phyloP scores from a whole-genome alignment of 2,888 invertebrate genomes.

The Tinea trinotella region DNA sequence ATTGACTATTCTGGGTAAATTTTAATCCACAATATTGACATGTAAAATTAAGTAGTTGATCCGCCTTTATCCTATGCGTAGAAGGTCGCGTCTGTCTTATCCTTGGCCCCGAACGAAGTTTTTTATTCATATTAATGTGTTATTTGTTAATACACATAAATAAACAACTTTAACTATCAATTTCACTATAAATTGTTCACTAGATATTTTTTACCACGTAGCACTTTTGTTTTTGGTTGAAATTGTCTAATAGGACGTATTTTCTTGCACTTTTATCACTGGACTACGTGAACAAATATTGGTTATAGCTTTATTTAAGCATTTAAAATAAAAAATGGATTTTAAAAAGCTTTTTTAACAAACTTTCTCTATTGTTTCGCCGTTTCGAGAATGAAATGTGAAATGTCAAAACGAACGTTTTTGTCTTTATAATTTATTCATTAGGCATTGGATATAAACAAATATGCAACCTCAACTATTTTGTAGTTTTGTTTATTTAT shows the following conservation, averaged over 20 bases:
- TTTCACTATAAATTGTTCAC: no score
- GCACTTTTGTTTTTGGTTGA: no score
- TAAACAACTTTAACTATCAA: no score
- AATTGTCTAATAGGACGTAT: no score
- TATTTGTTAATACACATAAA: no score
- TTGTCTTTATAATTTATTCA: neutral
- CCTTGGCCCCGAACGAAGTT: slow-evolving; percentile 51
- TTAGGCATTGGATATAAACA: neutral
- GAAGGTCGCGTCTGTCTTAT: slow-evolving; percentile 46
- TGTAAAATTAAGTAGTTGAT: slow-evolving; percentile 40
- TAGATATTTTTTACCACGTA: neutral
- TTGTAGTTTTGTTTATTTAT: no score
- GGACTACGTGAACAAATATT: no score
- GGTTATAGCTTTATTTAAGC: neutral
- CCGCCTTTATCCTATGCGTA: slow-evolving; percentile 27
- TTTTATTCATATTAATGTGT: slow-evolving; percentile 47
- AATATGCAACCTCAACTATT: no score
- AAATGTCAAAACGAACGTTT: neutral
- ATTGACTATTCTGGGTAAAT: slow-evolving; percentile 59
- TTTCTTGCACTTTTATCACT: no score
- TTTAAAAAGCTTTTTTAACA: no score
- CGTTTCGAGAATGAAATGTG: neutral
- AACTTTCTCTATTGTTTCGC: neutral
- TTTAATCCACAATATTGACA: slow-evolving; percentile 58
- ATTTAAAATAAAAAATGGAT: neutral